These are phyloP conservation scores for Gyrodactylus salaris DNA, from an alignment of 1,140 invertebrate species.

Conservation along the genomic window DNA sequence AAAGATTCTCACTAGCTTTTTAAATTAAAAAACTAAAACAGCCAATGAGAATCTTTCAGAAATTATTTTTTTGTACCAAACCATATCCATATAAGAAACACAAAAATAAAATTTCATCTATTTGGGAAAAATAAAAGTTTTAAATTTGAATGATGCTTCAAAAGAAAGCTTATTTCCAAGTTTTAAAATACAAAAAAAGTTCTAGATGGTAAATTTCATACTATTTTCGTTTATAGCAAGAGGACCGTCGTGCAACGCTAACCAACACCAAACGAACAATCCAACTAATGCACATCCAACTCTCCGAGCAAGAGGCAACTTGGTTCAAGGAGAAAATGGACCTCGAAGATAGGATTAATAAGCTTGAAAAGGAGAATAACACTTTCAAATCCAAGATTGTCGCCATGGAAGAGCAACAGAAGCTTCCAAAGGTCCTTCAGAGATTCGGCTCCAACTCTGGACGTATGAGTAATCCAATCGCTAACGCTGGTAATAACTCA, in stretches of 20 bases:
- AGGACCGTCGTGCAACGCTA: background rate
- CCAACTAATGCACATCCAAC: background rate
- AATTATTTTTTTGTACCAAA: no score
- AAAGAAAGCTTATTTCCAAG: no score
- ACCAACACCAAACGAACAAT: background rate
- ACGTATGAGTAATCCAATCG: background rate
- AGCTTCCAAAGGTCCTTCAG: slow-evolving; percentile 6
- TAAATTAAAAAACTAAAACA: no score
- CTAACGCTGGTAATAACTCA: background rate
- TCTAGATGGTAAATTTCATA: background rate
- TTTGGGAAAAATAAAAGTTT: no score
- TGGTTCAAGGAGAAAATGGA: background rate
- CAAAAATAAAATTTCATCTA: no score
- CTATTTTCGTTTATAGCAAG: background rate
- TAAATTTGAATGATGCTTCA: no score
- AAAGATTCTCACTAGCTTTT: no score
- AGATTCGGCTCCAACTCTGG: background rate
- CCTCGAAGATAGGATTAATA: background rate
- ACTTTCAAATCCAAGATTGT: background rate
- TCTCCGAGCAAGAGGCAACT: background rate
- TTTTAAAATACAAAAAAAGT: background rate
- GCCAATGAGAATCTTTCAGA: no score
- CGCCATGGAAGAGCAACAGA: slow-evolving; percentile 2
- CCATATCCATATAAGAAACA: no score
- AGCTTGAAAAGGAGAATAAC: background rate